Base-by-base conservation (phyloP, 1,140 invertebrate genomes). In the Drosophila ogumai region DNA sequence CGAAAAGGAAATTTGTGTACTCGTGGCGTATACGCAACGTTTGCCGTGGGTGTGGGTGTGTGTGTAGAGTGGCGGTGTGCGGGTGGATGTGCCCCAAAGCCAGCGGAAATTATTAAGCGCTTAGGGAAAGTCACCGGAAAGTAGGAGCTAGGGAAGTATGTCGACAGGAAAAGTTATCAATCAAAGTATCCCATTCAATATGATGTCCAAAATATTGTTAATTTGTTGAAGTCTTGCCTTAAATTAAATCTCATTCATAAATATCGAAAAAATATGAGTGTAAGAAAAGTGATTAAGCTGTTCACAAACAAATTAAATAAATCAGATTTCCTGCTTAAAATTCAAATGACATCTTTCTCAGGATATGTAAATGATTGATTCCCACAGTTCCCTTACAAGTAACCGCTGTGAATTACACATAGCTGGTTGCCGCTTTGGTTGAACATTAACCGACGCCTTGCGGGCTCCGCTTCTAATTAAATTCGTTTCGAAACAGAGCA, bases 391-490 rank as follows among this genome's bases (percentile, higher is more conserved):
- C 19, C 19, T 28, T 13, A 9, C 3, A 32, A 36, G 43, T 31
- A 46, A 65, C 54, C 58, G 40, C 74, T 44, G 54, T 43, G 22
- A 68, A 69, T 69, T 77, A 44, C 64, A 10, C n/a, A 46, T 28
- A 79, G 46, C 44, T 78, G 56, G n/a, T 13, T 22, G 40, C 41
- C 52, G 40, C 68, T 63, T 58, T 31, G 66, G 71, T 52, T 73
- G 55, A 32, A 46, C 43, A 56, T 40, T 61, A 61, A 65, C 82
- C 66, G 46, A 44, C 31, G 64, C 43, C 55, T 64, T 88, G 84
- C 15, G 84, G 84, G 41, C 72, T 72, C 34, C 28, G 58, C 50
- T 75, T 82, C 75, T 82, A 88, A 88, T 88, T 87, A 87, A 87
- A 88, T 84, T 74, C 76, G 40, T 59, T 78, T 76, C 67, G 47